Conservation (phyloP, 2,888 invertebrate species). For the Tridacna crocea region DNA sequence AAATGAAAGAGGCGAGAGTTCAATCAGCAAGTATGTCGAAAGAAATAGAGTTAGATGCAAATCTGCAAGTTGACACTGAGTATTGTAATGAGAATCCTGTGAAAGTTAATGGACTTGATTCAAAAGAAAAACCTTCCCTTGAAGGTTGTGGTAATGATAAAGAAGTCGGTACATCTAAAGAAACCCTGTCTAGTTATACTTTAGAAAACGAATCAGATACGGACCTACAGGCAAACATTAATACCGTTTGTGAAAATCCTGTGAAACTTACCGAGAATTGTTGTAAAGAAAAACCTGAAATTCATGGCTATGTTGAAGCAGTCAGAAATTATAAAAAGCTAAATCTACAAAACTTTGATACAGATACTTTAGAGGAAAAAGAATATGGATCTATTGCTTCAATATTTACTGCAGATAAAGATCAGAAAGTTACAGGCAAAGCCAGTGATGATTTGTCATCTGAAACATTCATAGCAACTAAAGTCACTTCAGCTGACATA, state of each 20-base stretch:
- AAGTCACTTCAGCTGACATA: not conserved
- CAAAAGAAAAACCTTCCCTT: not conserved
- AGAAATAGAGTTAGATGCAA: not conserved
- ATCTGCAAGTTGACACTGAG: not conserved
- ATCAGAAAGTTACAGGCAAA: not conserved
- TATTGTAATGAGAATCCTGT: conserved; percentile 5
- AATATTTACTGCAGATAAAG: not conserved
- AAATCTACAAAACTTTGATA: not conserved
- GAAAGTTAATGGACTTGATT: not conserved
- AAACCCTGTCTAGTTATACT: not conserved
- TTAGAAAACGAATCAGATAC: too few species aligned
- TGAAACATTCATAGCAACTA: not conserved
- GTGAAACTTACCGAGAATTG: too few species aligned
- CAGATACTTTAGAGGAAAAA: not conserved
- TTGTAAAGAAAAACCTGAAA: too few species aligned
- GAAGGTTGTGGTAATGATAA: not conserved
- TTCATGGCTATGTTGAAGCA: too few species aligned
- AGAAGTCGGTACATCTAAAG: not conserved
- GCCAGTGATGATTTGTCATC: not conserved
- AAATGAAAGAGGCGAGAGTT: not conserved
- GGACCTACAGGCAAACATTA: too few species aligned
- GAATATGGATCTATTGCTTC: not conserved
- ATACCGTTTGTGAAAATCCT: too few species aligned
- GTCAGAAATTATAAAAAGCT: too few species aligned
- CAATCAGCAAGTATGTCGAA: not conserved